These are phyloP conservation scores for Dromococcyx pavoninus DNA, from an alignment of 2,797 vertebrate species.

Conservation along the genomic window DNA sequence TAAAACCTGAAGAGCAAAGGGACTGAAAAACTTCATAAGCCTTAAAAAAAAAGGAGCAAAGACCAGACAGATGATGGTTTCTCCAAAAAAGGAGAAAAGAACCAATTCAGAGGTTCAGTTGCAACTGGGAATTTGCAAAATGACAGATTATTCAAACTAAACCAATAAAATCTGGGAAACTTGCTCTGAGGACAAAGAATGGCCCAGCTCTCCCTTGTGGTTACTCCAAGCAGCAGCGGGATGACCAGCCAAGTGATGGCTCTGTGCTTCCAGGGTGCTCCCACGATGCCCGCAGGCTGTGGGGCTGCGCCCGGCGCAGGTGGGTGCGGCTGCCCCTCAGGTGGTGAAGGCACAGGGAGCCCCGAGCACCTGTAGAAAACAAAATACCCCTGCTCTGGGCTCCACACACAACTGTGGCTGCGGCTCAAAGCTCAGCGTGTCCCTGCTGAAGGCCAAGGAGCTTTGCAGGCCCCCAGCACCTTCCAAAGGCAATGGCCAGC, in stretches of 20 bases:
- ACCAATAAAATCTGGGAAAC: neutral
- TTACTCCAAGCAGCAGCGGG: neutral
- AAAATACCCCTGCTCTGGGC: neutral
- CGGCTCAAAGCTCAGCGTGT: neutral
- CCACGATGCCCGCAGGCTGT: rapidly evolving
- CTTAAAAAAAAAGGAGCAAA: neutral
- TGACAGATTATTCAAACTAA: neutral
- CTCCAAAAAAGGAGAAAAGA: conserved; percentile 51
- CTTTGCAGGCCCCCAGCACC: neutral
- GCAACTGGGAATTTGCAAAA: neutral
- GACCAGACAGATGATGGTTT: neutral
- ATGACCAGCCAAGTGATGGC: neutral
- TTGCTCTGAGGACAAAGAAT: neutral
- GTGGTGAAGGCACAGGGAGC: neutral
- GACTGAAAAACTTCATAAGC: neutral
- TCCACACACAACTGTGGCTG: neutral
- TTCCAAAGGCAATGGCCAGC: neutral
- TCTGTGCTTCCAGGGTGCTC: neutral
- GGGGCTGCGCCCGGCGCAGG: neutral
- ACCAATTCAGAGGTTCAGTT: neutral
- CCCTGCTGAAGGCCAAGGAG: neutral
- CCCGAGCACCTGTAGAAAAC: neutral
- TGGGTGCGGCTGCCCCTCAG: rapidly evolving
- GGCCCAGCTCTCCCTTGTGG: neutral
- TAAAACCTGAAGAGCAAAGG: neutral